These are phyloP conservation scores for Drosophila kanekoi DNA, from an alignment of 2,888 invertebrate genomes.

Conservation along the genomic window DNA sequence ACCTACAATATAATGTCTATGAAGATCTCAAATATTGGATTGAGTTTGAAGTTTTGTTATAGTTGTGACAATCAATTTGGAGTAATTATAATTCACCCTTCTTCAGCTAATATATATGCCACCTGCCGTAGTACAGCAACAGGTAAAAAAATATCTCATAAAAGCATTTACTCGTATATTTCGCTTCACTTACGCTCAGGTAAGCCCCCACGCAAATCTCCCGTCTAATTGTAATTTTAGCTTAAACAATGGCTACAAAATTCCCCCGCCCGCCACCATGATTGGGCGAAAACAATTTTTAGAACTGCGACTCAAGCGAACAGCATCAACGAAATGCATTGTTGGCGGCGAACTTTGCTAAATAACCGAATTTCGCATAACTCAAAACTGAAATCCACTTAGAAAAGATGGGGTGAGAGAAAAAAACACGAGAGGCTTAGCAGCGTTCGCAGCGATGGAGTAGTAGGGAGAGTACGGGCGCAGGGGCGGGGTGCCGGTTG, in stretches of 20 bases:
- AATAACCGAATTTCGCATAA: slow-evolving; percentile 76
- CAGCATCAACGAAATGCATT: slow-evolving; percentile 70
- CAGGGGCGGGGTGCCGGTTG: background rate
- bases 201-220: slow-evolving; percentile 3
- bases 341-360: slow-evolving; percentile 59
- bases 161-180: slow-evolving; percentile 9
- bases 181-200: slow-evolving; percentile 25
- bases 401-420: slow-evolving; percentile 30
- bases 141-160: slow-evolving; percentile 1
- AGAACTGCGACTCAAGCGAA: slow-evolving; percentile 55
- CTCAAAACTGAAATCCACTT: slow-evolving; percentile 64
- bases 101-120: background rate
- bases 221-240: slow-evolving; percentile 20
- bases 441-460: slow-evolving; percentile 5
- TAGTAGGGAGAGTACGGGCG: background rate
- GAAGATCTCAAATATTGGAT: no score
- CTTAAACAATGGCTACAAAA: slow-evolving; percentile 37
- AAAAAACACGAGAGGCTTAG: slow-evolving; percentile 22
- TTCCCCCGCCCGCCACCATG: slow-evolving; percentile 7
- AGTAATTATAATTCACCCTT: background rate
- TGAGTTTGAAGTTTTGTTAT: no score
- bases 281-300: slow-evolving; percentile 36
- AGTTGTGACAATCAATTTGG: no score
- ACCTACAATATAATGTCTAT: no score
- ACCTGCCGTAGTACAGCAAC: background rate